A percentile compares a stretch with the other conserved stretches of the same genome.
Evolutionary conservation across 2,797 vertebrate species (phyloP).

Genomic region (Tragelaphus oryx): DNA sequence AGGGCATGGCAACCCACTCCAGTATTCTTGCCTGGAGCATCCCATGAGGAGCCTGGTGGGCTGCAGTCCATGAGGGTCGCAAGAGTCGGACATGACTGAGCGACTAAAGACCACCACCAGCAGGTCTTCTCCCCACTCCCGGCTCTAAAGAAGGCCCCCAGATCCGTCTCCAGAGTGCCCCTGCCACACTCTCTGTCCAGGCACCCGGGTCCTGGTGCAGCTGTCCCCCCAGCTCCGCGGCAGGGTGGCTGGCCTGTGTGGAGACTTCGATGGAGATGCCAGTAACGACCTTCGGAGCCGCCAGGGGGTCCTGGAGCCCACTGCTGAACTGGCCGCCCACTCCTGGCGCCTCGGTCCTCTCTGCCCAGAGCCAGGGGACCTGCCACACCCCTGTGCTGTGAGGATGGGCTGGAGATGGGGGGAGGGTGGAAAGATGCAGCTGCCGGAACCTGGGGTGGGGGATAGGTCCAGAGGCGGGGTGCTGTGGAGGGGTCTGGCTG

Average conservation of each 20-base stretch:
- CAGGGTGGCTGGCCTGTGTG: slow-evolving; percentile 88
- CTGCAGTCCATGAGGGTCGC: neutral
- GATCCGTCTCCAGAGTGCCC: neutral
- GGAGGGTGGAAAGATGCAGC: too few species aligned
- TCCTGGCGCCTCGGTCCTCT: slow-evolving; percentile 92
- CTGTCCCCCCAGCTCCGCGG: slow-evolving; percentile 84
- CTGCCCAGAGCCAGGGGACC: slow-evolving; percentile 89
- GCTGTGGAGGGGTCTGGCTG: neutral
- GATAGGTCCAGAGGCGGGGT: too few species aligned
- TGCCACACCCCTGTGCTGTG: slow-evolving; percentile 88
- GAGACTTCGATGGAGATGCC: slow-evolving; percentile 92
- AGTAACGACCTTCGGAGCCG: slow-evolving; percentile 90
- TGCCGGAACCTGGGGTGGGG: neutral
- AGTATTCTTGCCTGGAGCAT: neutral
- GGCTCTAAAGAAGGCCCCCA: neutral
- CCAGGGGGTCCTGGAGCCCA: slow-evolving; percentile 91
- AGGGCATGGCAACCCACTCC: neutral
- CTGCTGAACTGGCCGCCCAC: slow-evolving; percentile 89
- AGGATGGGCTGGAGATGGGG: neutral
- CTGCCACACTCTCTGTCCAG: slow-evolving; percentile 69
- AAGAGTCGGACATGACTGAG: neutral
- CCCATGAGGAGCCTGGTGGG: neutral
- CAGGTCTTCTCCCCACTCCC: neutral
- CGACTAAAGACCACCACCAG: neutral
- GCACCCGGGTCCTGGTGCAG: slow-evolving; percentile 89